Evolutionary conservation across 2,113 vertebrate species (phyloP).

Genomic region (Hucho hucho): DNA sequence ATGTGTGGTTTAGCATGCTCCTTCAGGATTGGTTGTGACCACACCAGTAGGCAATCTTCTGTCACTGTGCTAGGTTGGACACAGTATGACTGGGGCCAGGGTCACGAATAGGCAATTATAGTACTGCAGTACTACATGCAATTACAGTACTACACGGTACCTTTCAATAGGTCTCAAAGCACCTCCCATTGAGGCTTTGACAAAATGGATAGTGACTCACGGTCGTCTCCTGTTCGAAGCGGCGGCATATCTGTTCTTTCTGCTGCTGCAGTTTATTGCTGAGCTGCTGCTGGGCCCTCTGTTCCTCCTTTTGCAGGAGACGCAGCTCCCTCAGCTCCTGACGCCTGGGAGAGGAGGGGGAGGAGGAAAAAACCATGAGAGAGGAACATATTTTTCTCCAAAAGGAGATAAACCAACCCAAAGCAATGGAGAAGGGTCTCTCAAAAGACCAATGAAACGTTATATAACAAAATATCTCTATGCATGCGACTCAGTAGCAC

Average conservation of each 20-base stretch:
- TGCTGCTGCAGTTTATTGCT: constrained; percentile 94
- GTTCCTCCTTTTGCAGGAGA: constrained; percentile 95
- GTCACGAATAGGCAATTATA: too few species aligned
- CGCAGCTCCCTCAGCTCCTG: constrained; percentile 94
- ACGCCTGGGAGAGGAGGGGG: constrained; percentile 71
- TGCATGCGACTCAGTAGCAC: too few species aligned
- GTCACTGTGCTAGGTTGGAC: too few species aligned
- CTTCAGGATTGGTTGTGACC: background rate
- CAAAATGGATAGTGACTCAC: constrained; percentile 67
- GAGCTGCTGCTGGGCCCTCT: constrained; percentile 93
- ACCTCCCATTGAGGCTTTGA: too few species aligned
- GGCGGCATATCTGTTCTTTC: constrained; percentile 89
- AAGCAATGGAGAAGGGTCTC: background rate
- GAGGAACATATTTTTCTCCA: background rate
- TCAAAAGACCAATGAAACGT: background rate
- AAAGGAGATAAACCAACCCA: background rate
- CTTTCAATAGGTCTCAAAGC: too few species aligned
- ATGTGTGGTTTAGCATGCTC: too few species aligned
- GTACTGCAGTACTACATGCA: too few species aligned
- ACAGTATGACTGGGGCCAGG: too few species aligned
- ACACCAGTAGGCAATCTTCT: background rate
- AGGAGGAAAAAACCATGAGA: background rate
- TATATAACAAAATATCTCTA: too few species aligned
- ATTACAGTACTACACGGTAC: too few species aligned
- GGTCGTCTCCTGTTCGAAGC: constrained; percentile 95